Evolutionary conservation across 2,113 vertebrate genomes (phyloP).

Genomic region (Saccopteryx leptura): DNA sequence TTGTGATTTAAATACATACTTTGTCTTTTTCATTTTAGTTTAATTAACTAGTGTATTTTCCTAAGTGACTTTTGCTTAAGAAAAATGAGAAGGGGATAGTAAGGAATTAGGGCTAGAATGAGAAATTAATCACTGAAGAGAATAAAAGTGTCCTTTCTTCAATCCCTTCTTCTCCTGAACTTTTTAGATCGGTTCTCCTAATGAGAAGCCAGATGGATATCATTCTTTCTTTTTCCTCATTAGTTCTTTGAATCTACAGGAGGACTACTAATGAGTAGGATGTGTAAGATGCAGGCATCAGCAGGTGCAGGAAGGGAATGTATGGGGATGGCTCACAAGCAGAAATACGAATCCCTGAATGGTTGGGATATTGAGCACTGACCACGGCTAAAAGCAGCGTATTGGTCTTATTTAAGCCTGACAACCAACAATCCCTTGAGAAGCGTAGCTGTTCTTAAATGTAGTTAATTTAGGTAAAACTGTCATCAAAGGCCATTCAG

Average conservation of each 20-base stretch:
- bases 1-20: background rate
- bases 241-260: background rate
- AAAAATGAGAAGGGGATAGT: background rate
- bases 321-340: background rate
- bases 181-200: slow-evolving; percentile 6
- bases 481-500: background rate
- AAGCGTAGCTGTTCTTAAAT: background rate
- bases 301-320: background rate
- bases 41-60: background rate
- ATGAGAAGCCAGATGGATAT: background rate
- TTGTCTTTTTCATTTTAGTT: background rate
- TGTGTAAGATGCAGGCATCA: background rate
- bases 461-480: slow-evolving; percentile 24
- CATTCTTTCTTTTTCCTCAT: background rate
- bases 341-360: background rate
- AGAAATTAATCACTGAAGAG: background rate
- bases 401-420: background rate
- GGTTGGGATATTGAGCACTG: background rate
- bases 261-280: background rate
- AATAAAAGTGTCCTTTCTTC: slow-evolving; percentile 12
- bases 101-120: background rate
- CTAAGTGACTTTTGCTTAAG: slow-evolving; percentile 8
- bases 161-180: background rate
- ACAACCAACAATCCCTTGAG: background rate
- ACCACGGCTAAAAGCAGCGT: background rate